Conservation (phyloP, 1,140 invertebrate species). For the Diorhabda sublineata region DNA sequence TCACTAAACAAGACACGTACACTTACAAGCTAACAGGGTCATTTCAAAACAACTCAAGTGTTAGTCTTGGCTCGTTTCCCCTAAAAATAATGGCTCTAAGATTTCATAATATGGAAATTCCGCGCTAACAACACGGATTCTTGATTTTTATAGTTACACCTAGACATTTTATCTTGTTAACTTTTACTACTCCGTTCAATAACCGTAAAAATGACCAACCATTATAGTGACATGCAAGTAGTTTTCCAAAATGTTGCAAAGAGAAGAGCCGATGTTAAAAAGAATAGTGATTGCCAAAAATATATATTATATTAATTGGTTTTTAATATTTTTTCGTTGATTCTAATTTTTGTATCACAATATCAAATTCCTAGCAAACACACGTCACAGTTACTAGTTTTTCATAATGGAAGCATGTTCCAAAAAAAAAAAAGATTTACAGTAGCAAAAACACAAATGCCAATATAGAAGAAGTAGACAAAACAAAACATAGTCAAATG, state of each 20-base stretch:
- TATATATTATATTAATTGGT: no score
- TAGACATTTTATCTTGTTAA: conserved; percentile 18
- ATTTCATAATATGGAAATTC: conserved; percentile 37
- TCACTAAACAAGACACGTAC: conserved; percentile 47
- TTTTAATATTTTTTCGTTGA: no score
- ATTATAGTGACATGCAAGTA: not conserved
- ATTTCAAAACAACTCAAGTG: conserved; percentile 46
- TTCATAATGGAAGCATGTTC: no score
- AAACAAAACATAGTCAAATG: no score
- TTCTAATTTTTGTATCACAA: no score
- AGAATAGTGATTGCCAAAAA: no score
- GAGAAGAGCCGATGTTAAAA: not conserved
- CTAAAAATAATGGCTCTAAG: conserved; percentile 41
- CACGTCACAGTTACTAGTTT: no score
- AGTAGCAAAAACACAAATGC: no score
- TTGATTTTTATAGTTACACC: conserved; percentile 22
- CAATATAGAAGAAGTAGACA: no score
- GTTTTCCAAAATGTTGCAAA: not conserved
- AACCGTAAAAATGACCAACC: conserved; percentile 14
- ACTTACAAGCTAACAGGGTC: conserved; percentile 44
- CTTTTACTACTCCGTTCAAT: conserved; percentile 22
- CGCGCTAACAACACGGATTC: conserved; percentile 11
- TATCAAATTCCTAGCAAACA: no score
- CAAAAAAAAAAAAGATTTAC: no score
- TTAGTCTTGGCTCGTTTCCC: conserved; percentile 45